phyloP scores from a whole-genome alignment of 2,113 vertebrate species.

The Oreochromis niloticus region DNA sequence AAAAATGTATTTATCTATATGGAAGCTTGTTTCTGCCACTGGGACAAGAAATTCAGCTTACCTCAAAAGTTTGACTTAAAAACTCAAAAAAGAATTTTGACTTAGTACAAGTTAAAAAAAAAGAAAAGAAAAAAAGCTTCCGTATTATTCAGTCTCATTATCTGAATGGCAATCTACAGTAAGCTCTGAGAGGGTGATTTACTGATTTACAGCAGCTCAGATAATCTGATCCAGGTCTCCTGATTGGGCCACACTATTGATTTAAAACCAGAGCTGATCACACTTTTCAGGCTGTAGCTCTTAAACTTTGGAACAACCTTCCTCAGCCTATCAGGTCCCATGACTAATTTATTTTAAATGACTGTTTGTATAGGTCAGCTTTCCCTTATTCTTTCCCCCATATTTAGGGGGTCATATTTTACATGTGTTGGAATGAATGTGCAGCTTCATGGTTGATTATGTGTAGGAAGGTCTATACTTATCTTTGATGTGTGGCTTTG shows the following conservation, averaged over 20 bases:
- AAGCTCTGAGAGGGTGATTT: not conserved
- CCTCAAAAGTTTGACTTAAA: not conserved
- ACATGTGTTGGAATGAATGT: not conserved
- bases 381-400: not conserved
- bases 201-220: not conserved
- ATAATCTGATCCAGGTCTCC: not conserved
- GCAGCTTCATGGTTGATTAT: not conserved
- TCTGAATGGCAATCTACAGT: not conserved
- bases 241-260: not conserved
- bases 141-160: not conserved
- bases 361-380: not conserved
- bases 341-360: not conserved
- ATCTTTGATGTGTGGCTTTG: not conserved
- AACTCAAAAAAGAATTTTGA: not conserved
- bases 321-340: not conserved
- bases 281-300: not conserved
- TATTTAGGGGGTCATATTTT: too few relatives aligned
- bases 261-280: not conserved
- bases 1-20: accelerated
- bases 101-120: not conserved
- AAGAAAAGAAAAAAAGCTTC: not conserved
- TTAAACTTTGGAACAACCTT: not conserved
- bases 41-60: not conserved
- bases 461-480: not conserved
- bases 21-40: not conserved